phyloP scores from a whole-genome alignment of 1,140 invertebrate genomes.

The Leptinotarsa undecemlineata region DNA sequence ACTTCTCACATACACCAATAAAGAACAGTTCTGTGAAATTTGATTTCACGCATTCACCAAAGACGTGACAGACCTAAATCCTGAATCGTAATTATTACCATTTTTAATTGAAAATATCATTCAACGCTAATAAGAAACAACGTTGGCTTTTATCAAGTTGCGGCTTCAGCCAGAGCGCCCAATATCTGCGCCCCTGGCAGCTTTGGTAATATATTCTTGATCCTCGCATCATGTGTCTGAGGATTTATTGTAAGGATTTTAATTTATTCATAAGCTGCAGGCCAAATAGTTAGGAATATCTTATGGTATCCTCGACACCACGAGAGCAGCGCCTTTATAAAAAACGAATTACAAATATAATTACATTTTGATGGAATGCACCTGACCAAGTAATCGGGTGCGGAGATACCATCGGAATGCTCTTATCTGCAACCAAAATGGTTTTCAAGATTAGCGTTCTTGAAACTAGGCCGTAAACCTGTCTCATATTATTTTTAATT shows the following conservation, averaged over 20 bases:
- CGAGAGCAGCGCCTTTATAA: constrained; percentile 36
- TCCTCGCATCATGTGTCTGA: constrained; percentile 40
- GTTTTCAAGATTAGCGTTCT: constrained; percentile 11
- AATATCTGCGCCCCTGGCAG: constrained; percentile 38
- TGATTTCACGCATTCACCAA: constrained; percentile 20
- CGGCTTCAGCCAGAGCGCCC: neutral
- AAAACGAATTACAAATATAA: constrained; percentile 50
- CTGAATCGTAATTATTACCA: constrained; percentile 19
- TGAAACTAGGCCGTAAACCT: constrained; percentile 10
- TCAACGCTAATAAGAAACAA: constrained; percentile 22
- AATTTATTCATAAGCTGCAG: constrained; percentile 50
- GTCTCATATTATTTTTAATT: neutral
- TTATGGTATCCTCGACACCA: constrained; percentile 41
- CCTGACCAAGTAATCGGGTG: constrained; percentile 36
- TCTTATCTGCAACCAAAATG: constrained; percentile 27
- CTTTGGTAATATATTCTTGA: constrained; percentile 48
- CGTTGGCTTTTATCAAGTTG: constrained; percentile 12
- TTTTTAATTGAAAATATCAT: constrained; percentile 23
- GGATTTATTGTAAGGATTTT: constrained; percentile 53
- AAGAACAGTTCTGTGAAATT: constrained; percentile 17
- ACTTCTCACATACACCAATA: neutral
- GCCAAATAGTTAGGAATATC: constrained; percentile 47
- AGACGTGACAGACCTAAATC: constrained; percentile 14
- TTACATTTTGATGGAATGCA: constrained; percentile 49
- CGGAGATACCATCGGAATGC: constrained; percentile 37